Percentiles rank a stretch among this genome's conserved stretches.
phyloP scores from a whole-genome alignment of 2,797 vertebrate species.

The Fistularia commersonii region DNA sequence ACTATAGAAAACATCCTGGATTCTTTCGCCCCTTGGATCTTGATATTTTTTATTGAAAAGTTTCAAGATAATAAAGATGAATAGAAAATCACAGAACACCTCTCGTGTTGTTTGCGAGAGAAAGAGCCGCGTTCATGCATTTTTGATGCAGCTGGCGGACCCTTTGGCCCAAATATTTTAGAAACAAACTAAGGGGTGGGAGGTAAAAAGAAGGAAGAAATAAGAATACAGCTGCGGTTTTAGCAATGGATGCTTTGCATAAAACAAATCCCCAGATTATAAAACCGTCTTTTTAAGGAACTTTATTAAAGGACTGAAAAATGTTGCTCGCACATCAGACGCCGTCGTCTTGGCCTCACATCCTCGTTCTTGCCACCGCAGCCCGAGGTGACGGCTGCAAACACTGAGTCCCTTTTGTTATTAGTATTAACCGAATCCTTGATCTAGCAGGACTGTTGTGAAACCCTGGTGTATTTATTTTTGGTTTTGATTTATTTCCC shows the following conservation, averaged over 20 bases:
- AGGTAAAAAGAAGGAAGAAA: neutral
- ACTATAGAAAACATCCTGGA: neutral
- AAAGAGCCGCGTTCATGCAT: slow-evolving; percentile 35
- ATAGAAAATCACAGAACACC: slow-evolving; percentile 1
- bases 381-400: slow-evolving; percentile 4
- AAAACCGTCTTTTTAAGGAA: slow-evolving; percentile 18
- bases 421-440: slow-evolving; percentile 23
- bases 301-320: slow-evolving; percentile 6
- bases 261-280: slow-evolving; percentile 17
- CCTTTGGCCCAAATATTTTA: slow-evolving; percentile 27
- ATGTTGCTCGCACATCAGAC: slow-evolving; percentile 2
- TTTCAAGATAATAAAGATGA: neutral
- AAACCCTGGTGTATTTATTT: too few relatives aligned
- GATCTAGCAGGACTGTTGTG: too few relatives aligned
- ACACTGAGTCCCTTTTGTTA: slow-evolving; percentile 7
- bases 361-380: slow-evolving; percentile 2
- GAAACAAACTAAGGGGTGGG: slow-evolving; percentile 16
- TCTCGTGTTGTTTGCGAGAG: slow-evolving; percentile 21
- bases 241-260: slow-evolving; percentile 8
- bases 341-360: slow-evolving; percentile 7
- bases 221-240: slow-evolving; percentile 12
- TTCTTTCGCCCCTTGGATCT: too few relatives aligned
- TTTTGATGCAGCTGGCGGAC: slow-evolving; percentile 40
- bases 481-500: neutral
- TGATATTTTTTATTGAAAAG: too few relatives aligned